These are phyloP conservation scores for Psittacula cyanocephala DNA, from an alignment of 2,113 vertebrate species.

Conservation along the genomic window DNA sequence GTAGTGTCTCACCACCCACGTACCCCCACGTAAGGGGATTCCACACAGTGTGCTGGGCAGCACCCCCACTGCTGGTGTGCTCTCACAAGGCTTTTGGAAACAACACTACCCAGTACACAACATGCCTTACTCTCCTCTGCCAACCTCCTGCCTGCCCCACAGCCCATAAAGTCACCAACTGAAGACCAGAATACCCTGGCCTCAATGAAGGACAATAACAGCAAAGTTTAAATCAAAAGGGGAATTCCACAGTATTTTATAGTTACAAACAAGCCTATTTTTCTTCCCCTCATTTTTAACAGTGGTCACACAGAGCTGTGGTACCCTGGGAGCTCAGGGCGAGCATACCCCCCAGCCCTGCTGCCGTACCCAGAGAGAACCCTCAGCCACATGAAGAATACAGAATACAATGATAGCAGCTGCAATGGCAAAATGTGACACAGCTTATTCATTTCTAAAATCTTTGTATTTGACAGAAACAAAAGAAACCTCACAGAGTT, in stretches of 20 bases:
- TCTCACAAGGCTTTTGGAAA: background rate
- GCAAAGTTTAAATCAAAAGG: background rate
- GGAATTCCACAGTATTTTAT: background rate
- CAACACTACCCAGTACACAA: fast-evolving
- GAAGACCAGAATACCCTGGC: background rate
- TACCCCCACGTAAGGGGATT: background rate
- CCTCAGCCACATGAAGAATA: background rate
- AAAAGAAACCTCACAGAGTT: background rate
- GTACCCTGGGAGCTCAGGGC: background rate
- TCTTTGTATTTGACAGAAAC: background rate
- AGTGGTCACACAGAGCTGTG: background rate
- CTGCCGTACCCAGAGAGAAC: fast-evolving
- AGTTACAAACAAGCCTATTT: background rate
- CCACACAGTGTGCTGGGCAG: background rate
- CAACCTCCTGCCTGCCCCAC: fast-evolving
- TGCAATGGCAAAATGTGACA: background rate
- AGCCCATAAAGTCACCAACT: background rate
- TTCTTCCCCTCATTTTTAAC: background rate
- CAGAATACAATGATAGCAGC: background rate
- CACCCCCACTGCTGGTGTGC: background rate
- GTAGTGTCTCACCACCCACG: background rate
- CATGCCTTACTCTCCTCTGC: fast-evolving
- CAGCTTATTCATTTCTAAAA: background rate
- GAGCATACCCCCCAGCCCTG: background rate
- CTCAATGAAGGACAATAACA: background rate